phyloP scores from a whole-genome alignment of 2,797 vertebrate genomes.

The Lophius americanus region DNA sequence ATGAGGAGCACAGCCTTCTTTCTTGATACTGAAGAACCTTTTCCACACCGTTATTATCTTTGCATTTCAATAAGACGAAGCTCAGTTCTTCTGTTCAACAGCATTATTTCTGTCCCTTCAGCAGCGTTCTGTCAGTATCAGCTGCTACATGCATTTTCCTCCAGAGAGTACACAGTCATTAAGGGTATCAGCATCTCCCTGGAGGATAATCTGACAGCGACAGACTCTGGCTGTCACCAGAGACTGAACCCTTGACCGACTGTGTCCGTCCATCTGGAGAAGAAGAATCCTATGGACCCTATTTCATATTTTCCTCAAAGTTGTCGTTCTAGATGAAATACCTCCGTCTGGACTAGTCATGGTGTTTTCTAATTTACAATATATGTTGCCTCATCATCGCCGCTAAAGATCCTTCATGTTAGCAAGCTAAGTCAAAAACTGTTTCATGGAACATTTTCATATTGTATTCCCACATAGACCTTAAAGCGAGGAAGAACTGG shows the following conservation, averaged over 20 bases:
- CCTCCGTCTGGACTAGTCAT: not conserved
- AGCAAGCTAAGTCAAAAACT: too few species aligned
- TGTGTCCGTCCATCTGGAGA: slow-evolving; percentile 43
- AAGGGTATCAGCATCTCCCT: slow-evolving; percentile 59
- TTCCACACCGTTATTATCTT: not conserved
- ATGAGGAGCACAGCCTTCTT: not conserved
- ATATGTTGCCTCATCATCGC: too few species aligned
- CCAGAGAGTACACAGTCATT: slow-evolving; percentile 47
- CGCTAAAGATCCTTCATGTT: too few species aligned
- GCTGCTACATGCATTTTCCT: slow-evolving; percentile 26
- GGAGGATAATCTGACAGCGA: slow-evolving; percentile 65
- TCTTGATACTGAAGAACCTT: not conserved
- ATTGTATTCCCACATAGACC: too few species aligned
- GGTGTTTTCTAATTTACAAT: slow-evolving; percentile 18
- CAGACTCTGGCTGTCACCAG: slow-evolving; percentile 54
- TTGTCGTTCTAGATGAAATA: slow-evolving; percentile 23
- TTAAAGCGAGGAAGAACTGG: too few species aligned
- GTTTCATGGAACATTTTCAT: too few species aligned
- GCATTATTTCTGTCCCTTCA: slow-evolving; percentile 3
- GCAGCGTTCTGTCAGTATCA: slow-evolving; percentile 22
- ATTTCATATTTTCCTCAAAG: slow-evolving; percentile 15
- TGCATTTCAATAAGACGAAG: not conserved
- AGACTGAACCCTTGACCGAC: slow-evolving; percentile 62
- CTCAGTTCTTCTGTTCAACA: not conserved
- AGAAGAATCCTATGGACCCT: slow-evolving; percentile 15